Percentiles rank a stretch among this genome's conserved stretches.
phyloP scores from a whole-genome alignment of 64 coral and sea anemone species.

The Catalaphyllia jardinei region DNA sequence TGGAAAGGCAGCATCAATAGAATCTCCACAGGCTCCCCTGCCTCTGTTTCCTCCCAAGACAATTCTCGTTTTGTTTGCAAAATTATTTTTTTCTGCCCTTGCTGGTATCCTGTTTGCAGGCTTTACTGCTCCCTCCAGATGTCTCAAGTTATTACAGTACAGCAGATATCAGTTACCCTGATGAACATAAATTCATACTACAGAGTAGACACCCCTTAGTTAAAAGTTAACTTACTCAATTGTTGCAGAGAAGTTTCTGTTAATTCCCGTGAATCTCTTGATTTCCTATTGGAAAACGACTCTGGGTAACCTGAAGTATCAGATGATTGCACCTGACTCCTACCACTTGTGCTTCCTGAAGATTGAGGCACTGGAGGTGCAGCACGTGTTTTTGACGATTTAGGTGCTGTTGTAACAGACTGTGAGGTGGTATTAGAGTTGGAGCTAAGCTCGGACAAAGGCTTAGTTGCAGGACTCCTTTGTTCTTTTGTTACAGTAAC shows the following conservation, averaged over 20 bases:
- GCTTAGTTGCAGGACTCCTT: background rate
- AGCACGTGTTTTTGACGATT: slow-evolving; percentile 37
- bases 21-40: no score
- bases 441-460: background rate
- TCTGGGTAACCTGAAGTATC: slow-evolving; percentile 76
- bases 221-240: background rate
- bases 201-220: no score
- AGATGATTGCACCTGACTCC: slow-evolving; percentile 13
- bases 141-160: no score
- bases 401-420: slow-evolving; percentile 1
- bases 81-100: no score
- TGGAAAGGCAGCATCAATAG: no score
- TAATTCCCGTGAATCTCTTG: slow-evolving; percentile 57
- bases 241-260: slow-evolving; percentile 12
- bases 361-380: slow-evolving; percentile 48
- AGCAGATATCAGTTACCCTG: no score
- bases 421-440: background rate
- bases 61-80: no score
- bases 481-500: background rate
- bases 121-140: no score
- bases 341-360: slow-evolving; percentile 40
- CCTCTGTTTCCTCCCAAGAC: no score
- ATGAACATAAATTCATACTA: no score
- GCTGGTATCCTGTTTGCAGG: no score
- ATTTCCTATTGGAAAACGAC: slow-evolving; percentile 60